Base-by-base conservation (phyloP, 1,140 invertebrate genomes). In the Polyergus mexicanus region DNA sequence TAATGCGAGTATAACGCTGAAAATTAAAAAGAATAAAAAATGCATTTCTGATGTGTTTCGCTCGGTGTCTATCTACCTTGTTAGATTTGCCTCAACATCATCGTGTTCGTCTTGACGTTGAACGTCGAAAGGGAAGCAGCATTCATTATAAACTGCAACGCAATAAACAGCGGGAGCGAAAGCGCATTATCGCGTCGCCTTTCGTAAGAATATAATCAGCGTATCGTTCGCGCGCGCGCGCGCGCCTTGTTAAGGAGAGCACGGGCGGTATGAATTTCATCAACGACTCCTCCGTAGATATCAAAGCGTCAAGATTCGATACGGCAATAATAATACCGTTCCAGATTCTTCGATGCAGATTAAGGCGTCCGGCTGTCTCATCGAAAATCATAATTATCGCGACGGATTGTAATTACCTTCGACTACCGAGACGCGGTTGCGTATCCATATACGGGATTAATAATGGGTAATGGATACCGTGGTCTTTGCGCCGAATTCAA, bases 381-480 rank as follows among this genome's bases (percentile, higher is more conserved):
- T 60, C 74, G 68, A 62, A 60, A 60, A 83, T 68, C 58, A 62
- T 83, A 72, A 83, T 83, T 83, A 83, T 38, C 78, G 68, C 35
- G 25, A 38, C 78, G 62, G 68, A 72, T 83, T 60, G 78, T 32
- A 83, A 83, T 83, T 83, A 83, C 54, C 72, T 35, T 69, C 22
- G 78, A 47, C 68, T 83, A 83, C 54, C 63, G 65, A 44, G 68
- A 60, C 19, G 47, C 47, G 44, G 44, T 83, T 44, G 68, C 78
- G 72, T 74, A 74, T 83, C 66, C 60, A 3, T 51, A 51, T 19
- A 62, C 68, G 78, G 16, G 68, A 56, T 41, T 83, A 83, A 83
- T 83, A 83, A 83, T 54, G 54, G 78, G 68, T 83, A 83, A 83
- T 83, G 78, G 38, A 83, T 62, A 83, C 54, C 54, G 68, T 54